Evolutionary conservation across 2,888 invertebrate genomes (phyloP), one percentile per base, ranked within the genome.

Genomic region (Orthosia cruda): DNA sequence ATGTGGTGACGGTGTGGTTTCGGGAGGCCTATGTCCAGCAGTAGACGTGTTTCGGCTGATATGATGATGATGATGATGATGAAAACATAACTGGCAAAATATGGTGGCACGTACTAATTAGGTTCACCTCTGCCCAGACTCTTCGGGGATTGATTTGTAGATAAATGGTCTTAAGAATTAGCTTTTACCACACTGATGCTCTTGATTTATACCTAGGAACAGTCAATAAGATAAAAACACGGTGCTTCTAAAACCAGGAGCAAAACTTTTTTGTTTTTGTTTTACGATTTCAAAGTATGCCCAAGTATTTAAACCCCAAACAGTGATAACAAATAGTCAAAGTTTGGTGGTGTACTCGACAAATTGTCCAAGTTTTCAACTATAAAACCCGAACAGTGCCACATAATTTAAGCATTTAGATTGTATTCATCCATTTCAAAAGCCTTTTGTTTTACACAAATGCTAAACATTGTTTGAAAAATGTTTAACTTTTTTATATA

Each of bases 291-390:
- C 63, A 75, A 75, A 81, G 81, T 80, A 84, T 70, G 68, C 71
- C 62, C 66, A 82, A 85, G 74, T 82, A 76, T 81, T 86, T 72
- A 77, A 84, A 80, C 78, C 84, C 81, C 81, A 71, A 80, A 80
- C 81, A 88, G 81, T 87, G 85, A 86, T 87, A 86, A 86, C 81
- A 78, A 82, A 88, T 85, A 80, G 83, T 73, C 76, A 54, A 88
- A 87, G 81, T 88, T 88, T 57, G 70, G 64, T 57, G 63, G 71
- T 80, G 78, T 78, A 74, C 74, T 81, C 80, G 71, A 73, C 81
- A 77, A 80, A 81, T 71, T 64, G 72, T 77, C 57, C 18, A 87
- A 85, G 74, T 87, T 87, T 83, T 76, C 54, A 71, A 84, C 73
- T 85, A 70, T 76, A 82, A 71, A 82, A 81, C 73, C 76, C 40